Evolutionary conservation across 2,113 vertebrate genomes (phyloP).

Genomic region (Bos javanicus): DNA sequence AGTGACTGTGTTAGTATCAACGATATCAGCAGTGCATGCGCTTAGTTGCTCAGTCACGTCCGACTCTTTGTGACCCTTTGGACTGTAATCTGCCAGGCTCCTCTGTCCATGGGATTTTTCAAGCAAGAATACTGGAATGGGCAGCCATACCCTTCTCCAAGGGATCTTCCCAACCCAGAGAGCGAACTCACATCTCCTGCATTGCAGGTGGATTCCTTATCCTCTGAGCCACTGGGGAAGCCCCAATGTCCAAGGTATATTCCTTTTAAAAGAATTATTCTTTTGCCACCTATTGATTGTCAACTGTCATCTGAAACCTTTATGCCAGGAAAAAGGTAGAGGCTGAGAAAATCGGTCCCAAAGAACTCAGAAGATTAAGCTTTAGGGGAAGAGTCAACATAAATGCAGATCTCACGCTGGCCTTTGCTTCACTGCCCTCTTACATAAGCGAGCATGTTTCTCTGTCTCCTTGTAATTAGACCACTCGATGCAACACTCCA

Average conservation of each 20-base stretch:
- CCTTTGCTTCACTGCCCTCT: neutral
- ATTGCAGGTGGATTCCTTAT: neutral
- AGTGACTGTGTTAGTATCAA: neutral
- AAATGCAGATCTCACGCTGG: fast-evolving
- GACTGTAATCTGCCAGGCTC: neutral
- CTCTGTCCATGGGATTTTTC: neutral
- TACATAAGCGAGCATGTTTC: neutral
- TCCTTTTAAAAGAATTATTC: neutral
- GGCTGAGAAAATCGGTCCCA: neutral
- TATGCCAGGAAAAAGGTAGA: neutral
- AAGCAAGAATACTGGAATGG: neutral
- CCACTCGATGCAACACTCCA: too few species aligned
- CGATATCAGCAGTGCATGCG: fast-evolving
- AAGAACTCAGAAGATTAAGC: neutral
- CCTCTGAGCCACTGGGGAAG: neutral
- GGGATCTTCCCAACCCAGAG: neutral
- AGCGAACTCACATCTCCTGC: fast-evolving
- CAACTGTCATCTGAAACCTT: neutral
- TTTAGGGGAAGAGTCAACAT: neutral
- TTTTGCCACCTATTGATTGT: neutral
- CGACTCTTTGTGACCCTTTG: neutral
- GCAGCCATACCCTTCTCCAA: neutral
- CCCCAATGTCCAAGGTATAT: fast-evolving
- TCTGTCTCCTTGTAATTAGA: neutral
- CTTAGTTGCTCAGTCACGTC: neutral